phyloP scores from a whole-genome alignment of 1,140 invertebrate genomes.

The Phymorhynchus buccinoides region DNA sequence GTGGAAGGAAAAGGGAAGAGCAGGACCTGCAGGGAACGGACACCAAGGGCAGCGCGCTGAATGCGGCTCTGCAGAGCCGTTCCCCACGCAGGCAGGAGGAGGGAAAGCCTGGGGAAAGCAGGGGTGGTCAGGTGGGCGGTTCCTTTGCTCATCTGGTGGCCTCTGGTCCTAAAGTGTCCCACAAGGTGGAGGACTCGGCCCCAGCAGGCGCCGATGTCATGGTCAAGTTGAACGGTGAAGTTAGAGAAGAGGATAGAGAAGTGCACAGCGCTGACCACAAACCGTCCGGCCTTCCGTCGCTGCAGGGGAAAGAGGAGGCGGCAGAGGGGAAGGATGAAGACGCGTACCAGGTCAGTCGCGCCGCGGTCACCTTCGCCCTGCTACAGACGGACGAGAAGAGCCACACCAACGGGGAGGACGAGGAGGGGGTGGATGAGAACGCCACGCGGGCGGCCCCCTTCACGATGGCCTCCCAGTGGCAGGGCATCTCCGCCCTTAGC shows the following conservation, averaged over 20 bases:
- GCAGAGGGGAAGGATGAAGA: conserved; percentile 47
- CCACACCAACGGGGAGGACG: conserved; percentile 56
- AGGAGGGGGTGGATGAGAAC: conserved; percentile 67
- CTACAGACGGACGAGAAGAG: conserved; percentile 69
- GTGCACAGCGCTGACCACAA: background rate
- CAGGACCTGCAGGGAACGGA: background rate
- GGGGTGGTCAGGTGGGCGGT: background rate
- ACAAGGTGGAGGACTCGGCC: background rate
- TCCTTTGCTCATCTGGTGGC: background rate
- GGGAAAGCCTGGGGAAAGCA: too few species aligned
- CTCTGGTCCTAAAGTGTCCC: background rate
- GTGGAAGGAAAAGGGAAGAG: background rate
- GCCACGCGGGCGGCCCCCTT: conserved; percentile 71
- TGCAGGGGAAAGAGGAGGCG: conserved; percentile 35
- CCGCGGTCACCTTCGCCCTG: conserved; percentile 64
- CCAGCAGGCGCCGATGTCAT: background rate
- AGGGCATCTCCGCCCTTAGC: conserved; percentile 64
- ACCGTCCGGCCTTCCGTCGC: background rate
- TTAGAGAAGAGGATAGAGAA: background rate
- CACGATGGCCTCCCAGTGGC: conserved; percentile 71
- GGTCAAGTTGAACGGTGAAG: background rate
- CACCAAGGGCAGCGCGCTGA: background rate
- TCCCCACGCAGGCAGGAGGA: background rate
- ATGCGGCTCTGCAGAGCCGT: background rate
- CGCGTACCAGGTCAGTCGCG: conserved; percentile 55